A percentile compares a stretch with the other conserved stretches of the same genome.
Evolutionary conservation across 2,113 vertebrate genomes (phyloP).

Genomic region (Corapipo altera): DNA sequence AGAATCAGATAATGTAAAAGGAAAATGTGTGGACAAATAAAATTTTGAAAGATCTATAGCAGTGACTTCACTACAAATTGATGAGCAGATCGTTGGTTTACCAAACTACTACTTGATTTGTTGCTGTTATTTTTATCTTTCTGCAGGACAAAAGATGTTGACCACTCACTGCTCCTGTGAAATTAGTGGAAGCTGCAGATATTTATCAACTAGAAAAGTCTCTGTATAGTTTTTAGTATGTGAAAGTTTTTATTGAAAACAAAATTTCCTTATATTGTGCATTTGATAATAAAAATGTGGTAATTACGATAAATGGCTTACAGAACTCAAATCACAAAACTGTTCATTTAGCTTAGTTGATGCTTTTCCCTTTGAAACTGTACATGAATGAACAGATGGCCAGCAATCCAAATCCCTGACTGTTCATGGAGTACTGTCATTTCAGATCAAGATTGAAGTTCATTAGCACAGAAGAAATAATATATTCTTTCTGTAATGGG

Average conservation of each 20-base stretch:
- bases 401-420: neutral
- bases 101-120: neutral
- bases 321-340: slow-evolving; percentile 9
- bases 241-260: neutral
- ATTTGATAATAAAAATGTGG: neutral
- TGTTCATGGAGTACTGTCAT: slow-evolving; percentile 13
- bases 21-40: neutral
- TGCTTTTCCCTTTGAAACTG: slow-evolving; percentile 30
- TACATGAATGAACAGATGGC: slow-evolving; percentile 38
- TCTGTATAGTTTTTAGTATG: neutral
- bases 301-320: slow-evolving; percentile 15
- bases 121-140: neutral
- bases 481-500: neutral
- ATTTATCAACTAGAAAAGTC: neutral
- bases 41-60: neutral
- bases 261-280: neutral
- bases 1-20: neutral
- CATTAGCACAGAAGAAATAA: slow-evolving; percentile 29
- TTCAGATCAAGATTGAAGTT: slow-evolving; percentile 25
- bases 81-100: neutral
- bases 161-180: neutral
- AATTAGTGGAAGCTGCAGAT: neutral
- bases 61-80: neutral
- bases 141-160: neutral
- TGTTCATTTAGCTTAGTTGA: slow-evolving; percentile 19